phyloP scores from a whole-genome alignment of 2,113 vertebrate genomes.

The Campylomormyrus numenius region DNA sequence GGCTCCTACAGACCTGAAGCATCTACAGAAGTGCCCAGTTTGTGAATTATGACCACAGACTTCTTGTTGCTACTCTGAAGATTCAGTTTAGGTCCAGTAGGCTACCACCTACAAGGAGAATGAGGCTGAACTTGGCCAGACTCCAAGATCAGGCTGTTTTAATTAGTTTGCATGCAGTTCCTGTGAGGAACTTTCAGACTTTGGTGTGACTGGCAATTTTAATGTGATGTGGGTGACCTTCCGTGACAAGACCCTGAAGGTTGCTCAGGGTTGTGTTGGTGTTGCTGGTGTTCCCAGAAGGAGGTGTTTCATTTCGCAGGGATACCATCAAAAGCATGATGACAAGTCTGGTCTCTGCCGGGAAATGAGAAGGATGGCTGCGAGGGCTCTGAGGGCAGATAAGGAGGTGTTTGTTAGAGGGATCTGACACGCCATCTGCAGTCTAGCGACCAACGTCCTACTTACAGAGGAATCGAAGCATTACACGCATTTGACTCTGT shows the following conservation, averaged over 20 bases:
- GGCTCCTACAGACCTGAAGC: not conserved
- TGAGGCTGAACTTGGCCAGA: not conserved
- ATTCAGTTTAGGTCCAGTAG: not conserved
- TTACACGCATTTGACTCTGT: too few relatives aligned
- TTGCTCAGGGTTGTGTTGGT: not conserved
- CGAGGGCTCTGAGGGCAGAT: not conserved
- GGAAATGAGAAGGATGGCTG: not conserved
- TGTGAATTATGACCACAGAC: not conserved
- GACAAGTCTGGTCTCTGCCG: not conserved
- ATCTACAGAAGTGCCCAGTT: not conserved
- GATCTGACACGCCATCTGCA: not conserved
- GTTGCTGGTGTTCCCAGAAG: not conserved
- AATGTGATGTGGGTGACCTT: not conserved
- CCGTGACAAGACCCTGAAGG: not conserved
- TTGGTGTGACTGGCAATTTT: not conserved
- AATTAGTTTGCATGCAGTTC: not conserved
- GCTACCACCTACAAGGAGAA: not conserved
- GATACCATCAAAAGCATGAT: not conserved
- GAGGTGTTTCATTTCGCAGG: too few relatives aligned
- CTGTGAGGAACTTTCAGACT: not conserved
- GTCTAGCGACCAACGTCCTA: too few relatives aligned
- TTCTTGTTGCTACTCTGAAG: not conserved
- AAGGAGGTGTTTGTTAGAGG: not conserved
- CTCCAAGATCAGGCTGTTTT: not conserved
- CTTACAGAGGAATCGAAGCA: too few relatives aligned